phyloP scores from a whole-genome alignment of 2,113 vertebrate genomes.

The pig (Sus scrofa) region DNA sequence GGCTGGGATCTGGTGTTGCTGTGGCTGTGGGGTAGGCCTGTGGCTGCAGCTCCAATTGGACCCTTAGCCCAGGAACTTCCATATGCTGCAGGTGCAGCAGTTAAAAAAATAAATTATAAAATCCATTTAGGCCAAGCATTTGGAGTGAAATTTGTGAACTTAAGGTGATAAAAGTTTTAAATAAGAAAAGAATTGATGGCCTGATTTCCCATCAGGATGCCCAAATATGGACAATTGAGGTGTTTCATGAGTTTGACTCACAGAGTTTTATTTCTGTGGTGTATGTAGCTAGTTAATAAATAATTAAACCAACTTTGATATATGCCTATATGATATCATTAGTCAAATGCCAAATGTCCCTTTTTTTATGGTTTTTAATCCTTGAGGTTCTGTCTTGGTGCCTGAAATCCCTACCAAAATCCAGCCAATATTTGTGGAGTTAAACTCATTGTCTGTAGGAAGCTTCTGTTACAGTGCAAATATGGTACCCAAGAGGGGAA shows the following conservation, averaged over 20 bases:
- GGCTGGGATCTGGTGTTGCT: too few species aligned
- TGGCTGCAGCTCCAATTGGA: too few species aligned
- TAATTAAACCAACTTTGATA: background rate
- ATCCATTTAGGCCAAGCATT: background rate
- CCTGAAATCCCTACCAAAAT: background rate
- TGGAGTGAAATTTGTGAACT: background rate
- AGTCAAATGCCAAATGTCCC: background rate
- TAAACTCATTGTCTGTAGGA: background rate
- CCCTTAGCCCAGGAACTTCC: too few species aligned
- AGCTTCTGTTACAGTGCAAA: background rate
- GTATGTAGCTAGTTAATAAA: background rate
- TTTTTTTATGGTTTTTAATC: background rate
- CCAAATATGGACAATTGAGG: background rate
- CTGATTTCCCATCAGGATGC: background rate
- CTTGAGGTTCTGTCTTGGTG: background rate
- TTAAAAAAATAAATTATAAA: background rate
- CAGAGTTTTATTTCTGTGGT: background rate
- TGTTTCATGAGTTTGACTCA: background rate
- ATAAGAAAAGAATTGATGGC: background rate
- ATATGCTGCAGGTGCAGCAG: too few species aligned
- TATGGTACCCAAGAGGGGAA: too few species aligned
- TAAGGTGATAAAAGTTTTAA: background rate
- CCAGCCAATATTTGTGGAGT: background rate
- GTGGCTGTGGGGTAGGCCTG: too few species aligned
- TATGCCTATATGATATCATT: background rate